Base-by-base conservation (phyloP, 2,113 vertebrate genomes). In the Sinocyclocheilus anophthalmus region DNA sequence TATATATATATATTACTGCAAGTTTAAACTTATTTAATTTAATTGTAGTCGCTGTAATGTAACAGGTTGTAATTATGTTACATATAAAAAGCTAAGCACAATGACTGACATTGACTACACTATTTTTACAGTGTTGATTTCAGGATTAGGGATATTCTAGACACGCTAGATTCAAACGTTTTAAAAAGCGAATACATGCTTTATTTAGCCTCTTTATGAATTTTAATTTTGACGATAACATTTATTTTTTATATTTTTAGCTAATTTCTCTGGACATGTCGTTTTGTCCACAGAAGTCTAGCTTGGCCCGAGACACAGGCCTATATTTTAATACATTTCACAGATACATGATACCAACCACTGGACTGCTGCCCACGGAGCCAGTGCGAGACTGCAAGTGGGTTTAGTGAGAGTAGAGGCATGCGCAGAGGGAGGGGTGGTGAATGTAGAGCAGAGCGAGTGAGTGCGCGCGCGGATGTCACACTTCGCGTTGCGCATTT, bases 401-500 rank as follows among this genome's bases (percentile, higher is more conserved):
- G 57, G 59, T 50, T 86, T 88, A 13, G 63, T 81, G 67, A 78
- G 7, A 90, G 55, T 76, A 63, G 90, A 83, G 91, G 94, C 96
- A 90, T 96, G 96, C 96, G 96, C 94, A 93, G 77, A 90, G 72
- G 75, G 92, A 90, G 90, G 88, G 92, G 90, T 88, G 92, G 90
- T 88, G 92, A 92, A 91, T 90, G 91, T 91, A 92, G 85, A 89
- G 89, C 78, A 76, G 78, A 79, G 85, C 81, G 90, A 39, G 39
- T 39, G 39, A 7, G 39, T 39, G 39, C 7, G 39, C 39, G 39
- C 16, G 88, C 83, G 90, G 90, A 72, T 90, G 91, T 93, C 90
- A 91, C 78, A 89, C 50, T 75, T 53, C 30, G 87, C 88, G 63
- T 73, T 88, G 85, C 85, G 83, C 80, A 87, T 80, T 67, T 87